A percentile compares a stretch with the other conserved stretches of the same genome.
Evolutionary conservation across 2,797 vertebrate species (phyloP).

Genomic region (Parambassis ranga): DNA sequence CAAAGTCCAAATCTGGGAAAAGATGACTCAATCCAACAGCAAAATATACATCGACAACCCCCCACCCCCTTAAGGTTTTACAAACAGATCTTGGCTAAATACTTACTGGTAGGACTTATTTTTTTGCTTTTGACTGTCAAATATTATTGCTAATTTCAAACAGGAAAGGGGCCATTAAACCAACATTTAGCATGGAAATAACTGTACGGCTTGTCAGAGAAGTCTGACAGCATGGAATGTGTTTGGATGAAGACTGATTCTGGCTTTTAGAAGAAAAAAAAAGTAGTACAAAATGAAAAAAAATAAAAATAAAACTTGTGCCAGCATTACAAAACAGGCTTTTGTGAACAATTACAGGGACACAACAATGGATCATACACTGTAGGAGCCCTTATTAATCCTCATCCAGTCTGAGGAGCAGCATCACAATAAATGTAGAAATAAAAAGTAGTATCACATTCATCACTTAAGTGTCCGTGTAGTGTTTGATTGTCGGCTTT

Average conservation of each 20-base stretch:
- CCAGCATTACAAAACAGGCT: conserved; percentile 37
- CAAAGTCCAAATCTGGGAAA: conserved; percentile 74
- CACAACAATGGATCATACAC: conserved; percentile 43
- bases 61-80: no score
- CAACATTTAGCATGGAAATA: conserved; percentile 36
- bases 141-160: conserved; percentile 80
- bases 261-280: background rate
- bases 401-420: conserved; percentile 77
- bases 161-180: conserved; percentile 50
- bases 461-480: conserved; percentile 59
- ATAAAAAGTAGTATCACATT: conserved; percentile 68
- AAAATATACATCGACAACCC: conserved; percentile 20
- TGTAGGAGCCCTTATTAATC: conserved; percentile 81
- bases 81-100: conserved; percentile 20
- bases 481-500: conserved; percentile 78
- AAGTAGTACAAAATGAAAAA: background rate
- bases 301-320: conserved; percentile 7
- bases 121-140: conserved; percentile 55
- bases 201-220: conserved; percentile 32
- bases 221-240: conserved; percentile 70
- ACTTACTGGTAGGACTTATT: conserved; percentile 24
- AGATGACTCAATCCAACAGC: conserved; percentile 44
- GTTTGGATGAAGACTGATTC: conserved; percentile 39
- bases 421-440: conserved; percentile 68
- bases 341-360: conserved; percentile 38